Percentiles rank a stretch among this genome's conserved stretches.
Conservation (phyloP, 2,113 vertebrate species). For the Eclectus roratus region DNA sequence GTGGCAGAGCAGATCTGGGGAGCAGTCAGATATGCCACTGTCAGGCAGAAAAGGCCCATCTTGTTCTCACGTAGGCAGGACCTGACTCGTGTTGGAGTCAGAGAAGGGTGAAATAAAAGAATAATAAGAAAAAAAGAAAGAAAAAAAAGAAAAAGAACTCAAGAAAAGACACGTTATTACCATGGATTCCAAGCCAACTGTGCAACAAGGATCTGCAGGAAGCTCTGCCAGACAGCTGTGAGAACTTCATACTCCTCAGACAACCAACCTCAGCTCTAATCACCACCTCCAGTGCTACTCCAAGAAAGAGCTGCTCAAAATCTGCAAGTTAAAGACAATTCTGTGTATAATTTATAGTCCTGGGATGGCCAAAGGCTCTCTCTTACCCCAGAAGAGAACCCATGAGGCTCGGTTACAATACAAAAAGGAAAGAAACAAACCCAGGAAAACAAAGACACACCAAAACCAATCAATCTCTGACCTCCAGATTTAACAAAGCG, state of each 20-base stretch:
- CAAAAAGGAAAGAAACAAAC: not conserved
- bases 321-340: not conserved
- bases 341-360: not conserved
- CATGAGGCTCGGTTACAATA: not conserved
- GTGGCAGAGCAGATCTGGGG: not conserved
- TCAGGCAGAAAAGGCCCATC: not conserved
- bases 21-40: not conserved
- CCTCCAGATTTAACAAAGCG: not conserved
- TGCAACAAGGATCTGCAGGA: not conserved
- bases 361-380: not conserved
- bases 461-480: not conserved
- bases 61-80: not conserved
- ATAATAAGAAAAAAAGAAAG: not conserved
- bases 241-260: conserved; percentile 45
- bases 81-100: not conserved
- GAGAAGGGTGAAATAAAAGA: not conserved
- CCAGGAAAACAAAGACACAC: not conserved
- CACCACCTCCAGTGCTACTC: not conserved
- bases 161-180: conserved; percentile 21
- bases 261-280: not conserved
- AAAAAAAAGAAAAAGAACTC: not conserved
- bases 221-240: conserved; percentile 54
- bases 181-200: not conserved
- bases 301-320: conserved; percentile 21
- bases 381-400: not conserved